These are phyloP conservation scores for Stegostoma tigrinum DNA, from an alignment of 2,113 vertebrate genomes.

Conservation along the genomic window DNA sequence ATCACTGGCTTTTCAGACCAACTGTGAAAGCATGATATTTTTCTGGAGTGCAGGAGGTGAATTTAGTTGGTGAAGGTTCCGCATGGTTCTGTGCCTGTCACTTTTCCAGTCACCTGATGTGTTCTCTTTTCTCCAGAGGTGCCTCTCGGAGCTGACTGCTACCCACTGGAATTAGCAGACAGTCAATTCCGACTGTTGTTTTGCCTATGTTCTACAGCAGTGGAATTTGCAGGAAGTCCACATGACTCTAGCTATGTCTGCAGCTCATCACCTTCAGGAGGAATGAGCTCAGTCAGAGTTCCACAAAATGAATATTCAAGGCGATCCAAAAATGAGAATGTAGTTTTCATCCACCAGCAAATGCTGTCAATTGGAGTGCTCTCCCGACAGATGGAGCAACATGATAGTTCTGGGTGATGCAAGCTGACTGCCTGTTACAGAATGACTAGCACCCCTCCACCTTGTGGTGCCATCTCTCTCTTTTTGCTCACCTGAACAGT, in stretches of 20 bases:
- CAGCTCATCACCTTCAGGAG: neutral
- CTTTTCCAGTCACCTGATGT: no score
- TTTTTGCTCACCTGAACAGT: neutral
- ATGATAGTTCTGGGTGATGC: neutral
- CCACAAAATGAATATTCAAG: neutral
- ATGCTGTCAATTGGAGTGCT: neutral
- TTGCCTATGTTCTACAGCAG: no score
- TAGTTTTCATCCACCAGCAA: neutral
- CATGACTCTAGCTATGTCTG: neutral
- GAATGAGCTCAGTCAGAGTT: neutral
- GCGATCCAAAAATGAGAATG: neutral
- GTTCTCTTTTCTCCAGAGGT: no score
- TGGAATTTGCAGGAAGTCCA: neutral
- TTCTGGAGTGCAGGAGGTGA: no score
- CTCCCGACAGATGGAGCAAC: neutral
- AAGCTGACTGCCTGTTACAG: neutral
- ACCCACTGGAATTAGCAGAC: no score
- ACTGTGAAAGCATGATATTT: no score
- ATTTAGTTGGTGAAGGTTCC: no score
- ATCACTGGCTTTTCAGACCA: no score
- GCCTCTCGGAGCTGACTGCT: no score
- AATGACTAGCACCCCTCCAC: neutral
- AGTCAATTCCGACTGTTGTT: no score
- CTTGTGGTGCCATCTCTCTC: neutral
- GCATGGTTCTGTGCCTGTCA: no score